phyloP scores from a whole-genome alignment of 2,113 vertebrate genomes.

The Felis chaus region DNA sequence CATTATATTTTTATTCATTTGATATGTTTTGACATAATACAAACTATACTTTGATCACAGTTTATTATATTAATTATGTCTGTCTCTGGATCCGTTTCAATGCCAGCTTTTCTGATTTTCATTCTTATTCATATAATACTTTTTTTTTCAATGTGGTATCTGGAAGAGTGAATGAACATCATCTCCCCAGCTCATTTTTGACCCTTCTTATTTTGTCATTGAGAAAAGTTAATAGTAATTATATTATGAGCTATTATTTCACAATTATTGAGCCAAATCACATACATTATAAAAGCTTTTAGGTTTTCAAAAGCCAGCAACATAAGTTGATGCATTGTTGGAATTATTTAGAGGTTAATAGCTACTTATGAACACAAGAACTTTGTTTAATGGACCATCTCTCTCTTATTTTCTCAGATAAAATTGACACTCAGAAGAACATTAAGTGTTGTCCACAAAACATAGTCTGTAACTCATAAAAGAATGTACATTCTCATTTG shows the following conservation, averaged over 20 bases:
- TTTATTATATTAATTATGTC: neutral
- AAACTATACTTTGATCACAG: neutral
- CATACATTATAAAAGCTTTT: neutral
- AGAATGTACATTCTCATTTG: neutral
- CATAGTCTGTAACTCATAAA: neutral
- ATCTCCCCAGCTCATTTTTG: neutral
- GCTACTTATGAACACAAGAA: neutral
- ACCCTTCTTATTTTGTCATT: neutral
- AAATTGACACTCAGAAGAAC: neutral
- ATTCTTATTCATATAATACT: neutral
- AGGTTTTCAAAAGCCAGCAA: neutral
- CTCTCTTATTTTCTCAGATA: neutral
- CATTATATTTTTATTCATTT: neutral
- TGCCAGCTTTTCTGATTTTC: neutral
- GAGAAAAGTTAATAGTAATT: neutral
- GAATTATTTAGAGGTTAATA: neutral
- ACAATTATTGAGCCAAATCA: neutral
- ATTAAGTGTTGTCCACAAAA: neutral
- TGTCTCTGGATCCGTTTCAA: neutral
- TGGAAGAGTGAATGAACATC: neutral
- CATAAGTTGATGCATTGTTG: neutral
- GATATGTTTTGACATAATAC: neutral
- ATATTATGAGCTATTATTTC: conserved; percentile 13
- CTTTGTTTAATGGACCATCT: neutral
- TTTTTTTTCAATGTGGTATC: neutral